These are phyloP conservation scores for Acrossocheilus fasciatus DNA, from an alignment of 2,797 vertebrate genomes.

Conservation along the genomic window DNA sequence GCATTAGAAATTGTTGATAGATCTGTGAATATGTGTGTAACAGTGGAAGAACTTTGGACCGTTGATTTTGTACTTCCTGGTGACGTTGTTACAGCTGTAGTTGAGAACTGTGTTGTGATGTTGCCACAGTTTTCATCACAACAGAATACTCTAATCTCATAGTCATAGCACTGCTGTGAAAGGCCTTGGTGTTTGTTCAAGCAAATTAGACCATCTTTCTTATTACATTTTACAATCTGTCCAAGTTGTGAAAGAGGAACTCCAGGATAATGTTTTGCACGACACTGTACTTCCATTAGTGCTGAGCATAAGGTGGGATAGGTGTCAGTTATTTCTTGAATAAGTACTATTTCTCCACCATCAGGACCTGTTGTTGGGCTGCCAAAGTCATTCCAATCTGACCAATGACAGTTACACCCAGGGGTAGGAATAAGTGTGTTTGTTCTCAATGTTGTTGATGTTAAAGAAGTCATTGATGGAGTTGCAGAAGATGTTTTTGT, in stretches of 20 bases:
- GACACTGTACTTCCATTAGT: slow-evolving; percentile 18
- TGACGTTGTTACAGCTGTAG: no score
- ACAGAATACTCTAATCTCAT: slow-evolving; percentile 48
- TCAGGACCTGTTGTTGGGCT: background rate
- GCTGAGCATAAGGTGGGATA: background rate
- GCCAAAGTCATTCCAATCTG: slow-evolving; percentile 51
- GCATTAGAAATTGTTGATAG: no score
- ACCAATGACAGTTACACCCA: background rate
- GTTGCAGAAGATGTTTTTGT: background rate
- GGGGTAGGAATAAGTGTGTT: background rate
- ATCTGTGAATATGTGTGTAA: no score
- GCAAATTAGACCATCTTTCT: slow-evolving; percentile 25
- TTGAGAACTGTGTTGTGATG: no score
- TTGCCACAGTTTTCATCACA: slow-evolving; percentile 17
- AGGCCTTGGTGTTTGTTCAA: slow-evolving; percentile 47
- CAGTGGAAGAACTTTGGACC: no score
- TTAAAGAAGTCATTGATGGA: background rate
- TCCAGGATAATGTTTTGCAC: slow-evolving; percentile 40
- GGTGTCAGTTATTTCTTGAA: slow-evolving; percentile 48
- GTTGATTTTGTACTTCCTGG: no score
- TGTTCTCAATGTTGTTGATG: background rate
- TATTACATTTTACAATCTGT: slow-evolving; percentile 35
- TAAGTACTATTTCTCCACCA: slow-evolving; percentile 1
- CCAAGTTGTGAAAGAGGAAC: slow-evolving; percentile 35
- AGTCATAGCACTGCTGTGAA: slow-evolving; percentile 40